Conservation (phyloP, 1,140 invertebrate genomes). For the Araneus ventricosus region DNA sequence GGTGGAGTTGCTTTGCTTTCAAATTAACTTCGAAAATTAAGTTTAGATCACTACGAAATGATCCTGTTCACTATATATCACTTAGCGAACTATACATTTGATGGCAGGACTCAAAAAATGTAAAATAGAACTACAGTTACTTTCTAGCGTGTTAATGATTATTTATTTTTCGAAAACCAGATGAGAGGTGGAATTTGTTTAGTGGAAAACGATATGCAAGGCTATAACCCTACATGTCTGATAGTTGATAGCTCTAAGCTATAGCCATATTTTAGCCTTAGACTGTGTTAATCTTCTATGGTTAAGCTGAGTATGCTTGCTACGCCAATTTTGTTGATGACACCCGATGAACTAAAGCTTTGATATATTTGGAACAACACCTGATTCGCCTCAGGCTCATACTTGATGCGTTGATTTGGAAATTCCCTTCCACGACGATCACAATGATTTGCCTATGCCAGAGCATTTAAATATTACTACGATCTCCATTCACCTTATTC, state of each 20-base stretch:
- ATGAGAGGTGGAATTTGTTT: constrained; percentile 30
- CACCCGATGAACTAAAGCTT: constrained; percentile 61
- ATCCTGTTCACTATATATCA: constrained; percentile 20
- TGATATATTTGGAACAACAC: constrained; percentile 17
- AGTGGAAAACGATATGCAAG: constrained; percentile 35
- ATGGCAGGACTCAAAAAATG: background rate
- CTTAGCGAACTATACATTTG: background rate
- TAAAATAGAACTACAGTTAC: constrained; percentile 8
- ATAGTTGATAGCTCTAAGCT: constrained; percentile 26
- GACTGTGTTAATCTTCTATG: constrained; percentile 76
- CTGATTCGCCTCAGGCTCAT: constrained; percentile 69
- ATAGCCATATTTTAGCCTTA: too few relatives aligned
- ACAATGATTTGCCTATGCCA: constrained; percentile 80
- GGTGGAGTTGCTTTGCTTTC: too few relatives aligned
- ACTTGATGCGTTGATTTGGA: constrained; percentile 77
- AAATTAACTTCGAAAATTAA: background rate
- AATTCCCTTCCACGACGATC: constrained; percentile 77
- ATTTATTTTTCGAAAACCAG: constrained; percentile 31
- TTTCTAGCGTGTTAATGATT: constrained; percentile 3
- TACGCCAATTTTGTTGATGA: constrained; percentile 24
- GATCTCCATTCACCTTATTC: too few relatives aligned
- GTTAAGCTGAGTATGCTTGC: constrained; percentile 68
- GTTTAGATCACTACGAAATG: background rate
- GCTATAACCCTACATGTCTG: constrained; percentile 4
- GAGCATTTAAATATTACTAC: constrained; percentile 36